Evolutionary conservation across 2,113 vertebrate species (phyloP).

Genomic region (Aythya baeri): DNA sequence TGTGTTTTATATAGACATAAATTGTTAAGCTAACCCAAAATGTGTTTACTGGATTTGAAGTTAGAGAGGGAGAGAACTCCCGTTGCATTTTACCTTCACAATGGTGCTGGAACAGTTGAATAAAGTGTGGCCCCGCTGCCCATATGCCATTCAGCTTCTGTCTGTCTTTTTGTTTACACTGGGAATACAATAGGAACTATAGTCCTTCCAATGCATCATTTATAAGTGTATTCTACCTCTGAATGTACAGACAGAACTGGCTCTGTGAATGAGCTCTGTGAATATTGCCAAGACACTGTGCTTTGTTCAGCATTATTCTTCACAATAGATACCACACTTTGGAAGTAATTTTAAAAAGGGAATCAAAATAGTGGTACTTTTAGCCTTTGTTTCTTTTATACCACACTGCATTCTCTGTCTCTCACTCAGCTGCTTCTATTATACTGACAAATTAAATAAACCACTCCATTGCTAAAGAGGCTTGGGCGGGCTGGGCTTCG

Average conservation of each 20-base stretch:
- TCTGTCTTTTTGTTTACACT: slow-evolving; percentile 96
- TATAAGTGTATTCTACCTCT: slow-evolving; percentile 92
- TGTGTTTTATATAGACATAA: neutral
- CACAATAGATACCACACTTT: slow-evolving; percentile 99
- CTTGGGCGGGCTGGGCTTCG: slow-evolving; percentile 79
- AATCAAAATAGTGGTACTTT: slow-evolving; percentile 99
- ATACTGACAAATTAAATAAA: slow-evolving; percentile 99
- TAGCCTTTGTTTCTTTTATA: slow-evolving; percentile 94
- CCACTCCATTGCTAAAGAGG: slow-evolving; percentile 88
- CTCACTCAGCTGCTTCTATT: slow-evolving; percentile 94
- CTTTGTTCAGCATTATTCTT: slow-evolving; percentile 93
- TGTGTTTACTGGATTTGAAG: slow-evolving; percentile 45
- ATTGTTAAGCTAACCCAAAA: slow-evolving; percentile 22
- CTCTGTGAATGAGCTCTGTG: slow-evolving; percentile 91
- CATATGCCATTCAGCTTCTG: slow-evolving; percentile 90
- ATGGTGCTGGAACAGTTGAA: slow-evolving; percentile 80
- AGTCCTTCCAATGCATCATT: slow-evolving; percentile 90
- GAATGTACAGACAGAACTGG: slow-evolving; percentile 88
- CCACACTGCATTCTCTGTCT: slow-evolving; percentile 87
- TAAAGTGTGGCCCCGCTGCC: slow-evolving; percentile 83
- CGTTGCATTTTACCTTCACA: slow-evolving; percentile 73
- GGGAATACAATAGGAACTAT: slow-evolving; percentile 90
- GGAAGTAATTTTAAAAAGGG: slow-evolving; percentile 98
- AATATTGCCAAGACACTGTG: slow-evolving; percentile 94
- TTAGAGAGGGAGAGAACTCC: slow-evolving; percentile 47